Evolutionary conservation across 1,140 invertebrate species (phyloP).

Genomic region (Leptinotarsa undecemlineata): DNA sequence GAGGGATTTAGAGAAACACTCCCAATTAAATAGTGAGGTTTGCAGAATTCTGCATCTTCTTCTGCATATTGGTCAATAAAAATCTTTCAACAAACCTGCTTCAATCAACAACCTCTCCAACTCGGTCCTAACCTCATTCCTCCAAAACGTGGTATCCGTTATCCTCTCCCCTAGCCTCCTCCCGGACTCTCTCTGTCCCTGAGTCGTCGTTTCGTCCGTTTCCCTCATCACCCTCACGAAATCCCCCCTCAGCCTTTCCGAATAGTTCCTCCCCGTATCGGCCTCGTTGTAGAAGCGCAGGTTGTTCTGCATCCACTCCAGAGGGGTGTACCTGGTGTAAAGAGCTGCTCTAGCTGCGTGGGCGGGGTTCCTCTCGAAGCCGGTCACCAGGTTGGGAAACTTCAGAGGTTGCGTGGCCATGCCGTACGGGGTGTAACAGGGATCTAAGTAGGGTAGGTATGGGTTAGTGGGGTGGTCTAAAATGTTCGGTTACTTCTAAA

Average conservation of each 20-base stretch:
- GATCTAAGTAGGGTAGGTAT: slow-evolving; percentile 53
- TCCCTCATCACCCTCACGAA: slow-evolving; percentile 74
- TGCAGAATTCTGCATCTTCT: no score
- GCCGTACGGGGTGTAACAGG: slow-evolving; percentile 68
- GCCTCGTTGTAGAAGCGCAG: slow-evolving; percentile 84
- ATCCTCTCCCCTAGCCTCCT: slow-evolving; percentile 84
- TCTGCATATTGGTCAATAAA: no score
- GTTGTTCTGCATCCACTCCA: slow-evolving; percentile 89
- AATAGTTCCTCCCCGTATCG: slow-evolving; percentile 80
- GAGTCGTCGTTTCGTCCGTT: slow-evolving; percentile 75
- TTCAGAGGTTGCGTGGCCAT: slow-evolving; percentile 74
- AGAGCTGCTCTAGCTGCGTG: slow-evolving; percentile 76
- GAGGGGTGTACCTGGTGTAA: slow-evolving; percentile 84
- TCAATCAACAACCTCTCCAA: slow-evolving; percentile 83
- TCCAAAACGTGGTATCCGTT: slow-evolving; percentile 92
- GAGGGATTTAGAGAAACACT: no score
- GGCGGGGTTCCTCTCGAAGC: slow-evolving; percentile 75
- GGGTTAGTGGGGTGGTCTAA: no score
- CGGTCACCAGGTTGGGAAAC: slow-evolving; percentile 79
- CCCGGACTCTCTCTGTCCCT: slow-evolving; percentile 77
- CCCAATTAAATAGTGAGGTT: no score
- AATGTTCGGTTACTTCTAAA: no score
- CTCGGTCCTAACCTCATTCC: slow-evolving; percentile 83
- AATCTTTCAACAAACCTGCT: slow-evolving; percentile 63
- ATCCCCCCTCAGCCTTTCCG: slow-evolving; percentile 81